A percentile compares a stretch with the other conserved stretches of the same genome.
Conservation (phyloP, 1,140 invertebrate species). For the Ips nitidus region DNA sequence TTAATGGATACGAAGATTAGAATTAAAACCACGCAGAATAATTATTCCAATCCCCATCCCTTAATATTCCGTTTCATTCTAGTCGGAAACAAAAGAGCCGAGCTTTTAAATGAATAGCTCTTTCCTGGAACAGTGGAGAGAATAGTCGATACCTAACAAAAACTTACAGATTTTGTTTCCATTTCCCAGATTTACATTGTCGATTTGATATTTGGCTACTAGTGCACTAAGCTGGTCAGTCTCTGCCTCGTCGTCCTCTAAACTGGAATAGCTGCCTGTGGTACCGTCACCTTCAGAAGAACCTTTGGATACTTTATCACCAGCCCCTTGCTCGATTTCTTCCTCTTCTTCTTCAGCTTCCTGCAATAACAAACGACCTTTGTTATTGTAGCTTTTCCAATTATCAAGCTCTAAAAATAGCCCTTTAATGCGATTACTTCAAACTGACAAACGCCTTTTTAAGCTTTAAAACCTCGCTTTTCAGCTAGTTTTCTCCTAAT, state of each 20-base stretch:
- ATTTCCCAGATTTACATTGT: conserved; percentile 51
- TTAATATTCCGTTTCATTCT: too few relatives aligned
- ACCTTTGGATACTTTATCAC: conserved; percentile 49
- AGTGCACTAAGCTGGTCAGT: conserved; percentile 47
- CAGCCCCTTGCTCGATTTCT: conserved; percentile 38
- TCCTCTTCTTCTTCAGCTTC: conserved; percentile 46
- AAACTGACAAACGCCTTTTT: too few relatives aligned
- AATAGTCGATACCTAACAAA: neutral
- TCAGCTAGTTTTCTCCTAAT: too few relatives aligned
- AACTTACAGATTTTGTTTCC: conserved; percentile 51
- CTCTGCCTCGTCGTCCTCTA: conserved; percentile 55
- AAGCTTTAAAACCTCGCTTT: too few relatives aligned
- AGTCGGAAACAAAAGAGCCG: too few relatives aligned
- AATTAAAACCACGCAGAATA: too few relatives aligned
- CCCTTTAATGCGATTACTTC: too few relatives aligned
- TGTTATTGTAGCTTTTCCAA: neutral
- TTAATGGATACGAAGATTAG: too few relatives aligned
- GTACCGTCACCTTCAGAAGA: conserved; percentile 52
- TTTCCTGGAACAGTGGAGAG: neutral
- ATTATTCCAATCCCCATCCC: too few relatives aligned
- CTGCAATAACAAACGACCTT: conserved; percentile 14
- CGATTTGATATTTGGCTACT: conserved; percentile 48
- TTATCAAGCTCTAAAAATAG: too few relatives aligned
- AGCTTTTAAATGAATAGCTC: too few relatives aligned
- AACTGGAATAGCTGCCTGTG: conserved; percentile 56